phyloP scores from a whole-genome alignment of 2,888 invertebrate genomes.

The Lycia hirtaria region DNA sequence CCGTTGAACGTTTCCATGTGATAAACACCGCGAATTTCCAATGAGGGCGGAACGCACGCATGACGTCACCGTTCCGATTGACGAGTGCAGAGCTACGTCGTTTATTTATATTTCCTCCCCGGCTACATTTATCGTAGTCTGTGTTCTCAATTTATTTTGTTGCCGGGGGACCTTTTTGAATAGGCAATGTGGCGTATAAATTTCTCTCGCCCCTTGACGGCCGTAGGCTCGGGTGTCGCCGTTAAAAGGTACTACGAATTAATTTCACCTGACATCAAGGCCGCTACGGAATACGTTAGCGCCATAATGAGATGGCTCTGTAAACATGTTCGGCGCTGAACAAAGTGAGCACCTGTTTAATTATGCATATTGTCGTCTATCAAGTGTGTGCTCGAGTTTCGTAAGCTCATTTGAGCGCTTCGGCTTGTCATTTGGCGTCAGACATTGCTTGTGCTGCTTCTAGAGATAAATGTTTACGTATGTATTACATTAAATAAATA shows the following conservation, averaged over 20 bases:
- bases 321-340: conserved; percentile 57
- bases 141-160: conserved; percentile 71
- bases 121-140: conserved; percentile 62
- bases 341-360: conserved; percentile 53
- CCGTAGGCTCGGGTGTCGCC: conserved; percentile 62
- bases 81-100: conserved; percentile 42
- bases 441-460: not conserved
- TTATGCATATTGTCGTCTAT: conserved; percentile 55
- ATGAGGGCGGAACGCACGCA: conserved; percentile 32
- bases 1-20: conserved; percentile 44
- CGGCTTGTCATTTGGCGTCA: not conserved
- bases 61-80: conserved; percentile 41
- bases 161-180: conserved; percentile 75
- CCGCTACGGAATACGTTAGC: conserved; percentile 67
- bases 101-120: conserved; percentile 55
- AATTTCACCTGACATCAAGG: conserved; percentile 78
- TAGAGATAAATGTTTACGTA: not conserved
- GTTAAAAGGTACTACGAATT: conserved; percentile 79
- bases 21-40: conserved; percentile 44
- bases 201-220: conserved; percentile 65
- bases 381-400: conserved; percentile 28
- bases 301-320: conserved; percentile 68
- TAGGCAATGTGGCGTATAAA: conserved; percentile 81
- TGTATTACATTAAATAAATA: too few relatives aligned
- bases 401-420: conserved; percentile 15